Percentiles rank a stretch among this genome's conserved stretches.
Conservation (phyloP, 2,113 vertebrate species). For the Hyla sarda region DNA sequence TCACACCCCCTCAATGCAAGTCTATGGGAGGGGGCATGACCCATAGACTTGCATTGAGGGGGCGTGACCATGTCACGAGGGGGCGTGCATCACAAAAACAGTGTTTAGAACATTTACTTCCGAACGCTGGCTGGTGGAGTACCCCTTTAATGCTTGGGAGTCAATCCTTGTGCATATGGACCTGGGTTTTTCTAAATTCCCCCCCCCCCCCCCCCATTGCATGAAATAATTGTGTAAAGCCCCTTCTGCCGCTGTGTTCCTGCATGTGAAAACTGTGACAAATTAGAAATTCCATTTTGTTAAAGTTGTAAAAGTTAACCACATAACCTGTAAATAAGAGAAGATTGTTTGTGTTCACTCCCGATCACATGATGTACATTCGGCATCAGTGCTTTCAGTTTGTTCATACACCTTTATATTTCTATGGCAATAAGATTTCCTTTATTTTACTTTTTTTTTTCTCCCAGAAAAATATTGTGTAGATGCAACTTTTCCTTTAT, state of each 20-base stretch:
- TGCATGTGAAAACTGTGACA: not conserved
- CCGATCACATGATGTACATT: not conserved
- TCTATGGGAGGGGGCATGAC: too few relatives aligned
- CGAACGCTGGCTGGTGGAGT: too few relatives aligned
- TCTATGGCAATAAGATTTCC: not conserved
- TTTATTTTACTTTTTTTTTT: not conserved
- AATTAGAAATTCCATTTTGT: not conserved
- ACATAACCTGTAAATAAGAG: not conserved
- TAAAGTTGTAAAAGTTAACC: not conserved
- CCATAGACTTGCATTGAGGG: too few relatives aligned
- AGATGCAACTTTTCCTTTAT: not conserved
- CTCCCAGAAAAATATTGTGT: not conserved
- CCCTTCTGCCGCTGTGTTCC: slow-evolving; percentile 9
- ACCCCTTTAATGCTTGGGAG: too few relatives aligned
- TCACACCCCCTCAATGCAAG: too few relatives aligned
- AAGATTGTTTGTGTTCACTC: not conserved
- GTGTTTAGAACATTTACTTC: too few relatives aligned
- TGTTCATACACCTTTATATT: not conserved
- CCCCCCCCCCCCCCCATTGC: too few relatives aligned
- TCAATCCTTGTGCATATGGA: not conserved
- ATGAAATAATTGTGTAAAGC: not conserved
- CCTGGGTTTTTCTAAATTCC: not conserved
- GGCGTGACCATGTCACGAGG: too few relatives aligned
- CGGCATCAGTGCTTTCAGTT: not conserved
- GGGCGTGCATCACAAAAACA: too few relatives aligned